These are phyloP conservation scores for Invenusta paracnida DNA, from an alignment of 2,888 invertebrate genomes.

Conservation along the genomic window DNA sequence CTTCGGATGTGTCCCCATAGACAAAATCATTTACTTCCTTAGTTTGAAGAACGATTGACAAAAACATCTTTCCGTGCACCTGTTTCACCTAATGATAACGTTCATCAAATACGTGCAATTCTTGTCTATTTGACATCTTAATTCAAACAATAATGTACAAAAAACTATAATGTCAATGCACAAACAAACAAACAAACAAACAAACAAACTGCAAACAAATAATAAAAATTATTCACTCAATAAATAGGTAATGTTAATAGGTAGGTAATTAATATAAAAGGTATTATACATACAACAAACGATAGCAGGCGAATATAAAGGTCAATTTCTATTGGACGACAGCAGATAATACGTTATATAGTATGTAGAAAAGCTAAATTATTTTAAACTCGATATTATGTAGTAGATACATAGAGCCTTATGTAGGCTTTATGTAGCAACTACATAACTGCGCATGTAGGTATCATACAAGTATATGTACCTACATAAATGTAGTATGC, in stretches of 20 bases:
- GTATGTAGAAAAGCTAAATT: slow-evolving; percentile 12
- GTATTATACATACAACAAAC: too few species aligned
- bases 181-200: too few species aligned
- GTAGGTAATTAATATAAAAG: too few species aligned
- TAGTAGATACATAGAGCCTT: too few species aligned
- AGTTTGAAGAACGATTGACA: too few species aligned
- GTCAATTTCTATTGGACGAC: slow-evolving; percentile 7
- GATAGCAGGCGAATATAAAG: too few species aligned
- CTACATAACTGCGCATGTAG: slow-evolving; percentile 12
- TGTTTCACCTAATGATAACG: too few species aligned
- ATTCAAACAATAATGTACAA: slow-evolving; percentile 16
- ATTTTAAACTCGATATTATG: background rate
- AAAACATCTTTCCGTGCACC: too few species aligned
- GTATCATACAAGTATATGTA: background rate
- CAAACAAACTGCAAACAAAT: background rate
- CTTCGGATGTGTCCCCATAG: background rate
- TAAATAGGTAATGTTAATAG: too few species aligned
- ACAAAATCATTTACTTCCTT: too few species aligned
- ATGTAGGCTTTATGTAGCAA: slow-evolving; percentile 23
- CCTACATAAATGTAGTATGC: background rate
- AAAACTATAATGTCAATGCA: background rate
- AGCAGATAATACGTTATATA: background rate
- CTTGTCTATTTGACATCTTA: slow-evolving; percentile 14
- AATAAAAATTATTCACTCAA: background rate
- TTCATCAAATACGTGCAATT: slow-evolving; percentile 18